These are phyloP conservation scores for Drosophila yooni DNA, from an alignment of 2,888 invertebrate species.

Conservation along the genomic window DNA sequence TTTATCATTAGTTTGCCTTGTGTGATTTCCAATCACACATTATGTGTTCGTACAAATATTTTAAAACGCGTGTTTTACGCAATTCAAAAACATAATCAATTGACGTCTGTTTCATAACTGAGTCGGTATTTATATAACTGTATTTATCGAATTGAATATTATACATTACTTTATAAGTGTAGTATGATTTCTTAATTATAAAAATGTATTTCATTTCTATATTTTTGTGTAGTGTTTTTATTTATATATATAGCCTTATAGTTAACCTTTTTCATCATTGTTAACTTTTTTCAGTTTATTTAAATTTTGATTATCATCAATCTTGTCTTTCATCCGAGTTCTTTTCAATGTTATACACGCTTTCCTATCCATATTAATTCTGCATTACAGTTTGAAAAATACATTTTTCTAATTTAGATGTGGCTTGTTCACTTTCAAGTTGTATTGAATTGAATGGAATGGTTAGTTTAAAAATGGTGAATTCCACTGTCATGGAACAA, in stretches of 20 bases:
- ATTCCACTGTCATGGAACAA: not conserved
- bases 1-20: not conserved
- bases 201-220: not conserved
- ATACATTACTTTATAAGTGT: not conserved
- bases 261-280: not conserved
- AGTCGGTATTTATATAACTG: not conserved
- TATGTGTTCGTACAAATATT: not conserved
- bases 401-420: not conserved
- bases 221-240: not conserved
- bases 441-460: too few species aligned
- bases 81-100: not conserved
- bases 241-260: not conserved
- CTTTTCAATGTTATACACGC: not conserved
- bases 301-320: not conserved
- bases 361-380: too few species aligned
- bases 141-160: not conserved
- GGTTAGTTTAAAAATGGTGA: not conserved
- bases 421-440: not conserved
- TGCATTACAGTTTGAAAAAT: not conserved
- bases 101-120: not conserved
- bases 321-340: not conserved
- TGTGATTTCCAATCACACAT: not conserved
- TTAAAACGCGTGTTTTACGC: not conserved
- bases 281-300: not conserved
- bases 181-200: not conserved